Evolutionary conservation across 2,113 vertebrate genomes (phyloP).

Genomic region (Catagonus wagneri): DNA sequence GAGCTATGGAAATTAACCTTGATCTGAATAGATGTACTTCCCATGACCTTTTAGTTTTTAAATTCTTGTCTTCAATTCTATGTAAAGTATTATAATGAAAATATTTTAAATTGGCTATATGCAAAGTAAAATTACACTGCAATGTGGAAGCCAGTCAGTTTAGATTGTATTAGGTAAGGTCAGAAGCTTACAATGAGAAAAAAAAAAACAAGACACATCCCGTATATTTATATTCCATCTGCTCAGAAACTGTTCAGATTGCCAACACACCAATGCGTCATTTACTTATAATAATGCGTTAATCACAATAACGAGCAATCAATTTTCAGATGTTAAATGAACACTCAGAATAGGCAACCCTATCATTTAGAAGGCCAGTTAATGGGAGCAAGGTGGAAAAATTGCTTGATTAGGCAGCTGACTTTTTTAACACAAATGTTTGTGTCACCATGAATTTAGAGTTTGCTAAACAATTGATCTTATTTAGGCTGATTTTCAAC

Average conservation of each 20-base stretch:
- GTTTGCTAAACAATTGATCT: slow-evolving; percentile 48
- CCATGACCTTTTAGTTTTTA: background rate
- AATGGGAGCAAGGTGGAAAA: slow-evolving; percentile 73
- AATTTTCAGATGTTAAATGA: slow-evolving; percentile 76
- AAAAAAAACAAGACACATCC: background rate
- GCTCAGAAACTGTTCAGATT: slow-evolving; percentile 54
- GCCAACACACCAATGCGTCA: slow-evolving; percentile 56
- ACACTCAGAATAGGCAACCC: slow-evolving; percentile 59
- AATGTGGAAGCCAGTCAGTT: slow-evolving; percentile 40
- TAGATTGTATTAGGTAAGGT: background rate
- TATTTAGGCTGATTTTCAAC: slow-evolving; percentile 40
- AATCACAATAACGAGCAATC: slow-evolving; percentile 74
- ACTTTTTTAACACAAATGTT: slow-evolving; percentile 78
- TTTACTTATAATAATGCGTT: slow-evolving; percentile 77
- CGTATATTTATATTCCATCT: slow-evolving; percentile 61
- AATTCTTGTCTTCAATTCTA: background rate
- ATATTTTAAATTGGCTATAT: slow-evolving; percentile 51
- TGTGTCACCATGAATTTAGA: slow-evolving; percentile 53
- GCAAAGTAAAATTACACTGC: slow-evolving; percentile 22
- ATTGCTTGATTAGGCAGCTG: slow-evolving; percentile 71
- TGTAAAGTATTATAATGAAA: slow-evolving; percentile 23
- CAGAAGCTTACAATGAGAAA: slow-evolving; percentile 56
- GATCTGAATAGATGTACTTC: background rate
- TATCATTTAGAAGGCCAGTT: slow-evolving; percentile 65
- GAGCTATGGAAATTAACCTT: background rate